phyloP scores from a whole-genome alignment of 2,888 invertebrate species.

The Eupithecia dodoneata region DNA sequence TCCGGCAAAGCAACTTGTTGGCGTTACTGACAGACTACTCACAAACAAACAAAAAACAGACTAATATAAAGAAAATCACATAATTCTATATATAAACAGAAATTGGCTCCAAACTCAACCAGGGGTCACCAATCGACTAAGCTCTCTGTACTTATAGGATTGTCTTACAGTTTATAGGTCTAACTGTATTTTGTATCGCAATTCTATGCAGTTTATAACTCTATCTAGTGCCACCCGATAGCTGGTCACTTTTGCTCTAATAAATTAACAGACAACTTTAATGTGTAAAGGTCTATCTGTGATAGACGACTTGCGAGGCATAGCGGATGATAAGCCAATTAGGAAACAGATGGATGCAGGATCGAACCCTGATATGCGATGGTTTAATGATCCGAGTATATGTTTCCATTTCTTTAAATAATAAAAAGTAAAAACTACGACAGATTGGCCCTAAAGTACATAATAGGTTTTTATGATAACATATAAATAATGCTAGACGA shows the following conservation, averaged over 20 bases:
- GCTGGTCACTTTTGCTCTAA: not conserved
- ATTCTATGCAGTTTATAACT: slow-evolving; percentile 4
- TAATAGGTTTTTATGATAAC: too few relatives aligned
- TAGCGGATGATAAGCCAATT: not conserved
- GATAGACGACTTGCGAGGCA: not conserved
- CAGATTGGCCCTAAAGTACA: not conserved
- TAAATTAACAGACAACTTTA: not conserved
- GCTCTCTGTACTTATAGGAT: not conserved
- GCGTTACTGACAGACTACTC: too few relatives aligned
- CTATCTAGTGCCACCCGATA: not conserved
- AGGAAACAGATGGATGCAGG: not conserved
- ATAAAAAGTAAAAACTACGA: not conserved
- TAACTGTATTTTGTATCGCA: slow-evolving; percentile 15
- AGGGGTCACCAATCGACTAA: not conserved
- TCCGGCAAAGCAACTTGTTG: too few relatives aligned
- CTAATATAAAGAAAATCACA: too few relatives aligned
- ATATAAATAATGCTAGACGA: too few relatives aligned
- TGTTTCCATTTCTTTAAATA: not conserved
- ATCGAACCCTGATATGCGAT: not conserved
- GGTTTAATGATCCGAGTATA: not conserved
- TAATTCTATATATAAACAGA: too few relatives aligned
- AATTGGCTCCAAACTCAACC: not conserved
- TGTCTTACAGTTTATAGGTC: not conserved
- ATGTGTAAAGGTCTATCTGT: not conserved
- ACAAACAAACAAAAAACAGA: too few relatives aligned